Evolutionary conservation across 2,888 invertebrate genomes (phyloP), one percentile per base, ranked within the genome.

Genomic region (Nycteola revayana): DNA sequence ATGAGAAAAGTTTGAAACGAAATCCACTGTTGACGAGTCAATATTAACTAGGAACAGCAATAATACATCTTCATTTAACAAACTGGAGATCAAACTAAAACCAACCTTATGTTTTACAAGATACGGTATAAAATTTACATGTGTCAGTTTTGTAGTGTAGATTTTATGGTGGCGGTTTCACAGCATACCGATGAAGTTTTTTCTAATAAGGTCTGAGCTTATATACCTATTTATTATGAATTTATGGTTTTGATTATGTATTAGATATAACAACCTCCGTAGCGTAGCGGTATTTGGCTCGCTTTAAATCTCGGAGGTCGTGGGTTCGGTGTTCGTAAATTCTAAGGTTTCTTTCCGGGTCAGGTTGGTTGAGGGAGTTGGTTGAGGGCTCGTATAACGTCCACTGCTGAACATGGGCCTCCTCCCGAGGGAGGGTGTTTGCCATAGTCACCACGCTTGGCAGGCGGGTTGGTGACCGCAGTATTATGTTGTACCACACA

Each of bases 1-100:
- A 87, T 87, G 87, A 87, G 87, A 85, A 87, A 87, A 87, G 87
- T 87, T 87, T 70, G 55, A 66, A 77, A 77, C 78, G 75, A 79
- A 83, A 78, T 73, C 66, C 69, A 66, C 60, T 75, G 80, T 77
- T 79, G 78, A 77, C 80, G 83, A 84, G 86, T 85, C 86, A 85
- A 86, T 85, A 84, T 83, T 80, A 81, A 81, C 80, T 80, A 79
- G 78, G 75, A 75, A 74, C 65, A 56, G 48, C 76, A 50, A 65
- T 52, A 34, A 67, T 74, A 59, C 47, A 36, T 49, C 26, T 35
- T 38, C 38, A 10, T 11, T 41, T 34, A 11, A 28, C 9, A 43
- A 32, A 31, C 27, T 31, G 32, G 8, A 9, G 3, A 9, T 7
- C 1, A 8, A 10, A 7, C 18, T 1, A 42, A 34, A 32, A 11